Conservation (phyloP, 2,797 vertebrate genomes). For the Macropodus opercularis region DNA sequence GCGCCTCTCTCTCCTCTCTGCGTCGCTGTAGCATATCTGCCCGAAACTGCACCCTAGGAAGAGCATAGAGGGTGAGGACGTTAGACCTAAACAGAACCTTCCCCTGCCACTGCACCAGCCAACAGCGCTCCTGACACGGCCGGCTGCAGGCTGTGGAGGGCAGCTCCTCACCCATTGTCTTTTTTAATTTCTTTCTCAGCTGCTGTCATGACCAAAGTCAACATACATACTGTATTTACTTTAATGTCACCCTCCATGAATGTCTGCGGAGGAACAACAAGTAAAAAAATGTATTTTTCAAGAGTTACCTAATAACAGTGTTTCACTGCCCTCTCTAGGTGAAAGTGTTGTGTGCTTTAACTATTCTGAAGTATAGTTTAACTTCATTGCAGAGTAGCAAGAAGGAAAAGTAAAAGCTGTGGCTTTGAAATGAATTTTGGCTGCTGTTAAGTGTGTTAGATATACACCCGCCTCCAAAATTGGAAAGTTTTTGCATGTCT, state of each 20-base stretch:
- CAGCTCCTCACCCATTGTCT: constrained; percentile 46
- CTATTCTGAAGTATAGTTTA: not conserved
- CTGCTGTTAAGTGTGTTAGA: no score
- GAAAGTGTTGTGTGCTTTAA: not conserved
- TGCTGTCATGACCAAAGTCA: constrained; percentile 27
- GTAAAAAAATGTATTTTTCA: constrained; percentile 11
- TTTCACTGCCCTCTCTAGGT: not conserved
- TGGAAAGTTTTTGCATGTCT: no score
- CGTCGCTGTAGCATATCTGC: constrained; percentile 76
- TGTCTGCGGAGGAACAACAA: constrained; percentile 23
- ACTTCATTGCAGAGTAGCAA: no score
- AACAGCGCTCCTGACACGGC: constrained; percentile 57
- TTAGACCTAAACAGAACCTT: constrained; percentile 36
- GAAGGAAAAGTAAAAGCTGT: no score
- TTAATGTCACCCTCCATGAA: constrained; percentile 18
- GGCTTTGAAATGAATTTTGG: no score
- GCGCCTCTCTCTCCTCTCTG: constrained; percentile 76
- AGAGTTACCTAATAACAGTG: not conserved
- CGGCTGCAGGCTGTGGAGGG: constrained; percentile 39
- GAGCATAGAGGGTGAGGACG: constrained; percentile 39
- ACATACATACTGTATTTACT: constrained; percentile 39
- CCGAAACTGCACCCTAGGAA: constrained; percentile 86
- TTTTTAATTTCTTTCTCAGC: constrained; percentile 46
- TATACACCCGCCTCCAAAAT: no score
- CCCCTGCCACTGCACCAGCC: constrained; percentile 26